A percentile compares a stretch with the other conserved stretches of the same genome.
Conservation (phyloP, 2,888 invertebrate genomes). For the Chaetoderma sp. region DNA sequence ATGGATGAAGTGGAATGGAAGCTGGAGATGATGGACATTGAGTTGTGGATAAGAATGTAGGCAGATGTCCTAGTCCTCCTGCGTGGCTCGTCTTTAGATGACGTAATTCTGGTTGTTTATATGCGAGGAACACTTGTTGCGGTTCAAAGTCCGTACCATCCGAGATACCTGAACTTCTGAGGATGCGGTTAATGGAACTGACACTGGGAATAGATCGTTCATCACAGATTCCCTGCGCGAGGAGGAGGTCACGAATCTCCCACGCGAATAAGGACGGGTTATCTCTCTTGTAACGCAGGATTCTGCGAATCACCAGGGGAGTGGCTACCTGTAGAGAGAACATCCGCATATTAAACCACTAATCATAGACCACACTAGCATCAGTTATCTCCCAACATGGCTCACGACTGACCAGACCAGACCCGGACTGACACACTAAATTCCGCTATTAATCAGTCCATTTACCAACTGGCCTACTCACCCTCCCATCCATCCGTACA, state of each 20-base stretch:
- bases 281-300: constrained; percentile 91
- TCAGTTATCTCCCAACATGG: no score
- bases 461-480: no score
- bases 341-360: no score
- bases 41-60: background rate
- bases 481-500: no score
- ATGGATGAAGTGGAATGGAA: background rate
- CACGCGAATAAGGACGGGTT: constrained; percentile 97
- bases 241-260: constrained; percentile 92
- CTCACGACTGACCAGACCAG: no score
- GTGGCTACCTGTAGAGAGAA: constrained; percentile 85
- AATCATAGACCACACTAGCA: no score
- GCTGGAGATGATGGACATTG: constrained; percentile 25
- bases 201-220: constrained; percentile 83
- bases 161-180: constrained; percentile 73
- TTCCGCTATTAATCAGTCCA: no score
- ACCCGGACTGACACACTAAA: no score
- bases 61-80: background rate
- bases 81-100: background rate
- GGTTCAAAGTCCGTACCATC: background rate
- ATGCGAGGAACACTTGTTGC: background rate
- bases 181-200: constrained; percentile 92
- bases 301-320: constrained; percentile 94
- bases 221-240: constrained; percentile 91
- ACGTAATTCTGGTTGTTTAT: background rate